Base-by-base conservation (phyloP, 1,140 invertebrate genomes). In the Ditylenchus dipsaci region DNA sequence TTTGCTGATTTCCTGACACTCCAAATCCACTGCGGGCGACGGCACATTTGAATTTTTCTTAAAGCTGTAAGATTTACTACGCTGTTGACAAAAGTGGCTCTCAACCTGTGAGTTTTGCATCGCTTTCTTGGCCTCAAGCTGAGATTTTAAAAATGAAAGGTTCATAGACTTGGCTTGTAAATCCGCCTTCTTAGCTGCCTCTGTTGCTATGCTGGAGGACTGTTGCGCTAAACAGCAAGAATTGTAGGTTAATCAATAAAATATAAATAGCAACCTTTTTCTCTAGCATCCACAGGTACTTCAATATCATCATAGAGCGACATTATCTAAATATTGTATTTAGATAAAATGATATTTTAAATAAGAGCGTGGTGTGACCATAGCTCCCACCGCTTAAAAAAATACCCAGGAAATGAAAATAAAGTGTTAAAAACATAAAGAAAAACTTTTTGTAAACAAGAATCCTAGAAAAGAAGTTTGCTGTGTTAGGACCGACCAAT, bases 61-160 rank as follows among this genome's bases (percentile, higher is more conserved):
- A 58, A 29, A 58, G 19, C 73, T 47, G 1, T 5, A 19, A 30
- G 23, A n/a, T 21, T 43, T 21, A n/a, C 9, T 1, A 21, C 8
- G 33, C 26, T 17, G 11, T 17, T 21, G 13, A 13, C 21, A 21
- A 59, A 11, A 59, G 19, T 21, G 11, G 11, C 13, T 11, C 19
- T 13, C 11, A 15, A 42, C 68, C 0, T 64, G 33, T 26, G 68
- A 38, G 30, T 73, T 73, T 45, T 71, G 69, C 30, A 71, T 38
- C 45, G 59, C 29, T 38, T 73, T 71, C 60, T 71, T 71, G 13
- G 69, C 69, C 61, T 71, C 69, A 8, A 71, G 56, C 42, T 71
- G 69, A 30, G 70, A 56, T 43, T 71, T 71, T 27, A 71, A 53
- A 19, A 71, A 71, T 17, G 43, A 57, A 26, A 71, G 56, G 38